A percentile compares a stretch with the other conserved stretches of the same genome.
Conservation (phyloP, 2,797 vertebrate species). For the Microctenopoma steveboyesi region DNA sequence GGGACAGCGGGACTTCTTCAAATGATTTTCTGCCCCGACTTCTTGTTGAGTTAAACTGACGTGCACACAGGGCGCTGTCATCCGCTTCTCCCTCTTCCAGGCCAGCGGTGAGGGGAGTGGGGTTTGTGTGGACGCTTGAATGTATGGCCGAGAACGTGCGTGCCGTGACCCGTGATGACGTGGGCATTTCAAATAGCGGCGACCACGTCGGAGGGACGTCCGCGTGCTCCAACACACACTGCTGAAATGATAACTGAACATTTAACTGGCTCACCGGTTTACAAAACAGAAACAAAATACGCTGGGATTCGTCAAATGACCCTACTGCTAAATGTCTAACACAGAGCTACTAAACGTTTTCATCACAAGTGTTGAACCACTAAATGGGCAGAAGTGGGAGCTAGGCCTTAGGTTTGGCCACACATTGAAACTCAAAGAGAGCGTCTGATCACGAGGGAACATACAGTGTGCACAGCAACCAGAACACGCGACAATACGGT, state of each 20-base stretch:
- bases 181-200: slow-evolving; percentile 37
- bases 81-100: slow-evolving; percentile 45
- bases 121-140: slow-evolving; percentile 28
- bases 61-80: slow-evolving; percentile 67
- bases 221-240: neutral
- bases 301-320: neutral
- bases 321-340: too few species aligned
- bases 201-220: slow-evolving; percentile 9
- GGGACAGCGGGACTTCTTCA: slow-evolving; percentile 68
- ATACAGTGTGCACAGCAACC: too few species aligned
- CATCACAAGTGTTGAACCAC: too few species aligned
- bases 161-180: slow-evolving; percentile 35
- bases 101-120: slow-evolving; percentile 22
- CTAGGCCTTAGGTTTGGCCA: too few species aligned
- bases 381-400: too few species aligned
- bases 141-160: slow-evolving; percentile 15
- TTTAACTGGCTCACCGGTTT: neutral
- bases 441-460: too few species aligned
- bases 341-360: too few species aligned
- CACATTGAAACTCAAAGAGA: too few species aligned
- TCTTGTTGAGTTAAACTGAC: slow-evolving; percentile 76
- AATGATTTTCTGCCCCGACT: slow-evolving; percentile 74
- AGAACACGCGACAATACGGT: too few species aligned
- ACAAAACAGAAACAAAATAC: neutral
- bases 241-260: neutral